A percentile compares a stretch with the other conserved stretches of the same genome.
Conservation (phyloP, 2,888 invertebrate species). For the Scotopteryx bipunctaria region DNA sequence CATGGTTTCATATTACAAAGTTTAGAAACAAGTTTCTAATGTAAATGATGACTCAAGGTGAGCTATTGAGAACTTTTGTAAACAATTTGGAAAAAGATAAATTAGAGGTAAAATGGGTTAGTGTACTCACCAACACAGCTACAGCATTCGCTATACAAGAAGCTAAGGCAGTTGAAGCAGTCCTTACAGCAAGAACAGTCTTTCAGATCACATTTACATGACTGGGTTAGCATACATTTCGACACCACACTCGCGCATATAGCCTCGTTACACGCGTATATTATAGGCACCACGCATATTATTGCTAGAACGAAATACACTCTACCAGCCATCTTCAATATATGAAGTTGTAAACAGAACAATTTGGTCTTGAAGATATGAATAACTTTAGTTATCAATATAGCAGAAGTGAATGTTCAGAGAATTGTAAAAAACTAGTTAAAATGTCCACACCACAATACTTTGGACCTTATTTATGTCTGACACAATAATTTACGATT, state of each 20-base stretch:
- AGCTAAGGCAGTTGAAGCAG: conserved; percentile 94
- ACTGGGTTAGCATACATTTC: conserved; percentile 97
- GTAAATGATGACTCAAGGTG: conserved; percentile 16
- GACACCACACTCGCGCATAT: conserved; percentile 98
- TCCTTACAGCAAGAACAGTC: conserved; percentile 98
- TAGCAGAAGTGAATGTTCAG: no score
- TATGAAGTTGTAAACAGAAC: conserved; percentile 47
- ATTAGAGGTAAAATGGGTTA: not conserved
- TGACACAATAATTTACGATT: no score
- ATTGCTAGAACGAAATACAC: conserved; percentile 60
- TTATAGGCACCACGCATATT: conserved; percentile 65
- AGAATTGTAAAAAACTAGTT: no score
- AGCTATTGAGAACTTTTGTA: not conserved
- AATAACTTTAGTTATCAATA: conserved; percentile 48
- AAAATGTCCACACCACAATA: no score
- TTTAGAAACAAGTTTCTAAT: conserved; percentile 17
- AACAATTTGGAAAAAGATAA: not conserved
- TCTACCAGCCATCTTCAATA: conserved; percentile 64
- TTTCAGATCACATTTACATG: conserved; percentile 96
- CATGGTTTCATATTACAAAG: not conserved
- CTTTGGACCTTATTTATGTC: no score
- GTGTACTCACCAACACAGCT: conserved; percentile 95
- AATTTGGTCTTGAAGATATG: conserved; percentile 49
- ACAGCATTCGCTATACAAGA: conserved; percentile 96
- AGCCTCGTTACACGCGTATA: conserved; percentile 92